Base-by-base conservation (phyloP, 2,113 vertebrate genomes). In the Triplophysa tibetana region DNA sequence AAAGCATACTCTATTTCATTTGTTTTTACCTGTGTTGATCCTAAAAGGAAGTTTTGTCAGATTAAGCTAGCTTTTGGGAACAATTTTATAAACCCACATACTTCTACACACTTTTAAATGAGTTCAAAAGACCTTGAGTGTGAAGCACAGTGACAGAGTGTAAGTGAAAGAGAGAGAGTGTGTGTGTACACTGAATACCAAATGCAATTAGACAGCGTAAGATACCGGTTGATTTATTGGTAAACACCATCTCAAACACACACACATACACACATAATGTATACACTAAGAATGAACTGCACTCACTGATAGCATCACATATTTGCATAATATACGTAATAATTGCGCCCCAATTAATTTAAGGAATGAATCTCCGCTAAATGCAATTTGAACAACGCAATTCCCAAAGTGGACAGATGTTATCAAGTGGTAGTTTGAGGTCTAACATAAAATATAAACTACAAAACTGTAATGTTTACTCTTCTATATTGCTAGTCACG, bases 141-240 rank as follows among this genome's bases (percentile, higher is more conserved):
- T 73, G 17, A 77, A 67, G 24, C 78, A 50, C 77, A 43, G 48
- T 54, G 21, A 72, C 48, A 68, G 41, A 26, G 73, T 66, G 13
- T 19, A 52, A 13, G 41, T 41, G 54, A 75, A 21, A 7, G 65
- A n/a, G 78, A 70, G 67, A 21, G 21, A 21, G 17, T 62, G 48
- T 75, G 66, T 72, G 73, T 58, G 52, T 72, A 56, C 45, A 65
- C 64, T 52, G 33, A 45, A 61, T 78, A 79, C 29, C 41, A 61
- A 83, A 83, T 48, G 77, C 74, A 80, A 89, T 89, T 83, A 88
- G 86, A 90, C 88, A 87, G 87, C 89, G 85, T 89, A 89, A 89
- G 60, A 79, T 73, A 77, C 70, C 56, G 67, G 67, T 63, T 80
- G 80, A 79, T 85, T 76, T 63, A 80, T 77, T 52, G 43, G 61